Evolutionary conservation across 2,888 invertebrate genomes (phyloP), one percentile per base, ranked within the genome.

Genomic region (Aspidiotus destructor): DNA sequence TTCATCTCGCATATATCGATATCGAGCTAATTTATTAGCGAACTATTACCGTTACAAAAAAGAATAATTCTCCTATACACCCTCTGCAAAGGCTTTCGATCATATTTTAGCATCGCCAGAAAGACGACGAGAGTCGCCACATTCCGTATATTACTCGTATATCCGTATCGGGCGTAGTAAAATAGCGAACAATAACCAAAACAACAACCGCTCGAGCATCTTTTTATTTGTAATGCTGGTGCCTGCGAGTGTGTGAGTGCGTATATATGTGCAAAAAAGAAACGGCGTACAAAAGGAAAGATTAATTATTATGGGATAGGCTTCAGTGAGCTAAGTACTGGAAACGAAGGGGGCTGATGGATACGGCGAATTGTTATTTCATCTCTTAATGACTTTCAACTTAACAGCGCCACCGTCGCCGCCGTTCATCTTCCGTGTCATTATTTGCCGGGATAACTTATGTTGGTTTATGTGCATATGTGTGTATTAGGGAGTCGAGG

Each of bases 251-350:
- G 28, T 28, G 28, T 28, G 28, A 28, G 28, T 28, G 28, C 28
- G 5, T 28, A 28, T 28, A 28, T 28, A 28, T 28, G 65, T 58
- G 65, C 40, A 65, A 48, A 65, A 58, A 65, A 65, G 65, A 65
- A 65, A 65, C 58, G 58, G 65, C 65, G 65, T 65, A 57, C 65
- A 65, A 65, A 65, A 65, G 65, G 65, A 65, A 65, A 65, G 65
- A 65, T 65, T 65, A 65, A 65, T 65, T 65, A 65, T 65, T 65
- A 65, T 65, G 65, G 65, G 65, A 65, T 65, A 65, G 65, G 65
- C 65, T 65, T 65, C 65, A 65, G 65, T 65, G 65, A 65, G 65
- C 65, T 65, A 65, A 65, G 65, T 65, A 65, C 65, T 41, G 65
- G 11, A 57, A 65, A 65, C 41, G 44, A 65, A 58, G 58, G 65